Evolutionary conservation across 92 coral and sea anemone species (phyloP).

Genomic region (Heteractis magnifica): DNA sequence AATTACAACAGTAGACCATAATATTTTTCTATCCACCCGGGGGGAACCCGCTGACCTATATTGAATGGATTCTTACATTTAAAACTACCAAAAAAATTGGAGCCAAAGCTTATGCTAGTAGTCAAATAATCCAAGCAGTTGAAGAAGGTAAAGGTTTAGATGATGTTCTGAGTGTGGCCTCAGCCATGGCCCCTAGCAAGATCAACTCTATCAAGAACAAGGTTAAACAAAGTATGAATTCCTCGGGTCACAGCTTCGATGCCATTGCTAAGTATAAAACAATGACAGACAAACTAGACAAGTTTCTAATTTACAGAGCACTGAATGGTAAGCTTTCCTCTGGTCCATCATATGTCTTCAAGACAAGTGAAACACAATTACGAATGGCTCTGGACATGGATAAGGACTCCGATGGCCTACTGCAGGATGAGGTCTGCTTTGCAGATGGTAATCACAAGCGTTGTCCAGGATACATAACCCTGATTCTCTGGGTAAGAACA

Average conservation of each 20-base stretch:
- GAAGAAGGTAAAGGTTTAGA: constrained; percentile 48
- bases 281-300: constrained; percentile 53
- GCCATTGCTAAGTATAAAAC: constrained; percentile 7
- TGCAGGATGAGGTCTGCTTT: constrained; percentile 44
- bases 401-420: constrained; percentile 18
- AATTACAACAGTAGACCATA: too few relatives aligned
- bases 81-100: constrained; percentile 52
- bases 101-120: constrained; percentile 52
- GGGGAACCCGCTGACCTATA: too few relatives aligned
- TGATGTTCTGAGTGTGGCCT: constrained; percentile 45
- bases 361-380: too few relatives aligned
- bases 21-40: too few relatives aligned
- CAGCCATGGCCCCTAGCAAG: constrained; percentile 44
- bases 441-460: constrained; percentile 51
- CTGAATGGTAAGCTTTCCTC: not conserved
- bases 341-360: too few relatives aligned
- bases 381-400: too few relatives aligned
- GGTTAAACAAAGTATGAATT: constrained; percentile 1
- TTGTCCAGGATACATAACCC: constrained; percentile 35
- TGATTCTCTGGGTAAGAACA: constrained; percentile 45
- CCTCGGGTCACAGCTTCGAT: too few relatives aligned
- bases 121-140: constrained; percentile 54
- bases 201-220: constrained; percentile 17
- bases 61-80: too few relatives aligned
- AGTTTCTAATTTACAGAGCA: constrained; percentile 41